Evolutionary conservation across 2,888 invertebrate genomes (phyloP).

Genomic region (Epinotia bilunana): DNA sequence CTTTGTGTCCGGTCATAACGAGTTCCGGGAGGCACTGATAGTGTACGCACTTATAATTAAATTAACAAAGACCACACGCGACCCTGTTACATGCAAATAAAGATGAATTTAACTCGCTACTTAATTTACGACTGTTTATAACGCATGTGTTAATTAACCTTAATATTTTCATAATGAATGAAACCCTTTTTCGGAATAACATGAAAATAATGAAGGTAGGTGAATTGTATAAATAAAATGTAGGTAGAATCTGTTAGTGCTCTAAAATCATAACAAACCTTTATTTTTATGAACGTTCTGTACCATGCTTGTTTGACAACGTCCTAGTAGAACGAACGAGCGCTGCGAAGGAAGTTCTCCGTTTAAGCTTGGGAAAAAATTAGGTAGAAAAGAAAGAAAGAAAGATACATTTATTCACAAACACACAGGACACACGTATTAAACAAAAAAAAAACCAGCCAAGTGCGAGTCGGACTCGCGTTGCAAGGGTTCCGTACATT

Average conservation of each 20-base stretch:
- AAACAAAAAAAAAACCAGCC: too few species aligned
- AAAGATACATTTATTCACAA: too few species aligned
- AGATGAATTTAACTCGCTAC: background rate
- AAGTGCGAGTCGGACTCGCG: too few species aligned
- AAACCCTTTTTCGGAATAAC: conserved; percentile 1
- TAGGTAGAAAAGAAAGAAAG: too few species aligned
- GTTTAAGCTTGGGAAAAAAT: too few species aligned
- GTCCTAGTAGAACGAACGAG: too few species aligned
- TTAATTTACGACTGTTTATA: conserved; percentile 15
- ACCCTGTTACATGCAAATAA: conserved; percentile 9
- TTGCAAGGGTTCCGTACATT: too few species aligned
- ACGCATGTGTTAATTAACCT: conserved; percentile 16
- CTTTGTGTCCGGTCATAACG: background rate
- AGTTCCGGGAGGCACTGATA: background rate
- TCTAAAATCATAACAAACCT: too few species aligned
- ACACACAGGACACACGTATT: too few species aligned
- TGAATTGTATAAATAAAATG: conserved; percentile 5
- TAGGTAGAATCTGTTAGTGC: background rate
- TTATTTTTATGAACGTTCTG: too few species aligned
- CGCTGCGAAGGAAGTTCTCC: too few species aligned
- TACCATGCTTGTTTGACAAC: too few species aligned
- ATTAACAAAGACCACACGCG: conserved; percentile 1
- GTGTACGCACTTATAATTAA: conserved; percentile 9
- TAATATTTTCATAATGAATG: conserved; percentile 12
- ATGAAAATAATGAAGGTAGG: background rate